Evolutionary conservation across 2,888 invertebrate genomes (phyloP).

Genomic region (Dynastes hyllus): DNA sequence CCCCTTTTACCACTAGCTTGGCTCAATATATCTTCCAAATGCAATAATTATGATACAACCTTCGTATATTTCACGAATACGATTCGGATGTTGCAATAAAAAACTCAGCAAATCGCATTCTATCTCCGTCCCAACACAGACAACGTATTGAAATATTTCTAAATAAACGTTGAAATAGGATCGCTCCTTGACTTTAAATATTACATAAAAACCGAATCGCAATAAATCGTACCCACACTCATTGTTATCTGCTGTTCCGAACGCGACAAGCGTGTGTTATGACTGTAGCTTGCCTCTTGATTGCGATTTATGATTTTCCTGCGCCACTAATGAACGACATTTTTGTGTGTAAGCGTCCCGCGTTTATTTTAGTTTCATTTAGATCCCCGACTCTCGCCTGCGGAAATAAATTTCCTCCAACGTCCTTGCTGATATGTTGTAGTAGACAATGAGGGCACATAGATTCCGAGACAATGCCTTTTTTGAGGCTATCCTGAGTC

Average conservation of each 20-base stretch:
- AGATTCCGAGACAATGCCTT: background rate
- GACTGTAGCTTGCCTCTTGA: conserved; percentile 59
- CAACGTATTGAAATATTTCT: conserved; percentile 50
- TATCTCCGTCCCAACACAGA: background rate
- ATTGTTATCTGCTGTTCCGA: conserved; percentile 55
- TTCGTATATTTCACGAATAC: background rate
- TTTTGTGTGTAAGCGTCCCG: conserved; percentile 45
- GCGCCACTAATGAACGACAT: conserved; percentile 56
- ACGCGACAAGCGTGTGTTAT: conserved; percentile 58
- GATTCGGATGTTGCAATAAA: background rate
- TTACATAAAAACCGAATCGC: conserved; percentile 53
- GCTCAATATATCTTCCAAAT: background rate
- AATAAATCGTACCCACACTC: conserved; percentile 59
- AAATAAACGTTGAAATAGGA: conserved; percentile 52
- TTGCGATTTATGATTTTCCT: conserved; percentile 59
- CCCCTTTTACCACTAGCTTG: too few relatives aligned
- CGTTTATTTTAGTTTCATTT: conserved; percentile 68
- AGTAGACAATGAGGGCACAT: background rate
- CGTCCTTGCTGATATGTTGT: conserved; percentile 16
- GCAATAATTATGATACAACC: conserved; percentile 17
- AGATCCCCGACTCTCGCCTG: conserved; percentile 20
- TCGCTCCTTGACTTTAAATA: conserved; percentile 52
- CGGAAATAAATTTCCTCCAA: conserved; percentile 36
- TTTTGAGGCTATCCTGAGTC: background rate
- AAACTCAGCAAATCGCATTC: conserved; percentile 10